Conservation (phyloP, 2,113 vertebrate species). For the Scytalopus superciliaris region DNA sequence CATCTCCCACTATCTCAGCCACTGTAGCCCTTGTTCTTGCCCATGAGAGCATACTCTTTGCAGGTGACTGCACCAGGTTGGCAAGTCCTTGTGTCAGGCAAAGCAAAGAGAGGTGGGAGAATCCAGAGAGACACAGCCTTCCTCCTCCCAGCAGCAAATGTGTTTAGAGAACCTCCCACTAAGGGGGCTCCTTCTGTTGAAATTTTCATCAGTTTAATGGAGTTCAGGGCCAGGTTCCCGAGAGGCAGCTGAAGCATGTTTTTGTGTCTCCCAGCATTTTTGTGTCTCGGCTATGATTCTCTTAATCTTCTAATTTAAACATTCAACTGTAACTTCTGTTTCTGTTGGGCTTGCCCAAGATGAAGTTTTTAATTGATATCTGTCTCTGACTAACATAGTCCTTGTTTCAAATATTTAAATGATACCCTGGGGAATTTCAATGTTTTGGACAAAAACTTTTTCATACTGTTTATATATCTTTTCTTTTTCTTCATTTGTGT, state of each 20-base stretch:
- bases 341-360: background rate
- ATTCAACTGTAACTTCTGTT: background rate
- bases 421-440: background rate
- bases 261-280: background rate
- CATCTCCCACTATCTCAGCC: background rate
- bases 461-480: background rate
- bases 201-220: background rate
- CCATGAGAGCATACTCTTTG: fast-evolving
- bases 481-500: background rate
- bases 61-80: fast-evolving
- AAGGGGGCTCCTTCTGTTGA: background rate
- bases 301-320: background rate
- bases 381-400: background rate
- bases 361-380: background rate
- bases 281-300: background rate
- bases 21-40: background rate
- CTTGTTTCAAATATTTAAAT: constrained; percentile 3
- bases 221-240: fast-evolving
- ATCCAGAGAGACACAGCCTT: background rate
- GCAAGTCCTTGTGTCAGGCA: background rate
- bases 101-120: background rate
- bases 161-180: background rate
- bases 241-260: background rate
- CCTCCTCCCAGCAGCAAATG: fast-evolving
- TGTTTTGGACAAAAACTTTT: background rate